Percentiles rank a stretch among this genome's conserved stretches.
These are phyloP conservation scores for Silurus glanis DNA, from an alignment of 2,113 vertebrate genomes.

Conservation along the genomic window DNA sequence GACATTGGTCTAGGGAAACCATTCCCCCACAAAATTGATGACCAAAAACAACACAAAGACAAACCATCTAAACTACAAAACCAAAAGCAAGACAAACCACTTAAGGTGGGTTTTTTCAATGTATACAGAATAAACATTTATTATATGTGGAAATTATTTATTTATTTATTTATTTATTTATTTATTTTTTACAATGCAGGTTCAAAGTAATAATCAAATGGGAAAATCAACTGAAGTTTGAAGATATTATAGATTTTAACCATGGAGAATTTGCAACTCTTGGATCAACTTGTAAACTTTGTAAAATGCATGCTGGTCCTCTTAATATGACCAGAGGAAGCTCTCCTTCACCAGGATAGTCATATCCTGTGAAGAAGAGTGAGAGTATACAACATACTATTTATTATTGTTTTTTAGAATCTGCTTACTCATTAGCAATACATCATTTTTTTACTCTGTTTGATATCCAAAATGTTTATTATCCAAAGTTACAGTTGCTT, in stretches of 20 bases:
- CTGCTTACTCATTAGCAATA: neutral
- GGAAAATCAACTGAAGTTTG: conserved; percentile 74
- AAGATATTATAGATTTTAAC: conserved; percentile 40
- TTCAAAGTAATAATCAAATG: conserved; percentile 48
- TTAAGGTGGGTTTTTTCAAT: neutral
- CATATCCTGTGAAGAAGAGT: neutral
- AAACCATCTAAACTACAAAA: neutral
- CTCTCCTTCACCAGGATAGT: conserved; percentile 4
- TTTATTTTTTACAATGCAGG: conserved; percentile 47
- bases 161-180: too few species aligned
- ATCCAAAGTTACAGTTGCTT: neutral
- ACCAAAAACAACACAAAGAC: conserved; percentile 21
- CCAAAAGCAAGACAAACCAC: conserved; percentile 28
- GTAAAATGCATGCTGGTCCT: neutral
- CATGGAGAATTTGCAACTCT: neutral
- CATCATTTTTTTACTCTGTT: neutral
- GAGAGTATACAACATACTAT: conserved; percentile 14
- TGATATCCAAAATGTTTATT: neutral
- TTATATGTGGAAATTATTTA: neutral
- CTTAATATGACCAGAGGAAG: neutral
- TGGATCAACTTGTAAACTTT: neutral
- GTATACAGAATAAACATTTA: neutral
- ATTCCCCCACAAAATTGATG: conserved; percentile 5
- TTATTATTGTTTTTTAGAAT: conserved; percentile 13
- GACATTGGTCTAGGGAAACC: conserved; percentile 54